Evolutionary conservation across 2,888 invertebrate genomes (phyloP), one percentile per base, ranked within the genome.

Genomic region (Eilema sororculum): DNA sequence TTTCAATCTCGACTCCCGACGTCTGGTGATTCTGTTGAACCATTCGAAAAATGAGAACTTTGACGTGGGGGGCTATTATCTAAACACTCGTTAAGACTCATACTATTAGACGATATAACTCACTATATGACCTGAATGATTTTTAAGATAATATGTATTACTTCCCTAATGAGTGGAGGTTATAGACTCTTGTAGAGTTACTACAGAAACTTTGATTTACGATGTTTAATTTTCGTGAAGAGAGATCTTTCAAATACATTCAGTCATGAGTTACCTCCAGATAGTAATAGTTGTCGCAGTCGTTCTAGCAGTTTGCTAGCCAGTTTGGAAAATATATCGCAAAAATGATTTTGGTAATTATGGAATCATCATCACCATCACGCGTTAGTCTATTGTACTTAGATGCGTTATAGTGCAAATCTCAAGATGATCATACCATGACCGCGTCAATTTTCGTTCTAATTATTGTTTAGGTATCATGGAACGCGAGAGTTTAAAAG

Each of bases 11-110:
- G 79, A 82, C 80, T 78, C 52, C 52, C 52, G 52, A 52, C 83
- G 84, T 79, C 81, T 83, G 82, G 84, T 80, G 83, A 79, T 84
- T 79, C 81, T 83, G 82, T 84, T 80, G 83, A 79, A 75, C 81
- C 84, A 80, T 83, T 86, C 83, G 86, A 90, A 90, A 92, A 89
- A 88, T 87, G 88, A 91, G 89, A 87, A 86, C 85, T 84, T 82
- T 84, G 86, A 84, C 84, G 78, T 75, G 28, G 73, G 76, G 9
- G 28, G 41, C 67, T 80, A 84, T 79, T 82, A 78, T 59, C 41
- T 28, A 76, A 70, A 57, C 63, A 61, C 68, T 72, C 72, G 66
- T 52, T 28, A 67, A 58, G 20, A 30, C n/a, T 58, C 20, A 24
- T 16, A 72, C 59, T 69, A 73, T 68, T 65, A 72, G 61, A 63